Evolutionary conservation across 2,113 vertebrate species (phyloP), one percentile per base, ranked within the genome.

Genomic region (Motacilla tschutschensis): DNA sequence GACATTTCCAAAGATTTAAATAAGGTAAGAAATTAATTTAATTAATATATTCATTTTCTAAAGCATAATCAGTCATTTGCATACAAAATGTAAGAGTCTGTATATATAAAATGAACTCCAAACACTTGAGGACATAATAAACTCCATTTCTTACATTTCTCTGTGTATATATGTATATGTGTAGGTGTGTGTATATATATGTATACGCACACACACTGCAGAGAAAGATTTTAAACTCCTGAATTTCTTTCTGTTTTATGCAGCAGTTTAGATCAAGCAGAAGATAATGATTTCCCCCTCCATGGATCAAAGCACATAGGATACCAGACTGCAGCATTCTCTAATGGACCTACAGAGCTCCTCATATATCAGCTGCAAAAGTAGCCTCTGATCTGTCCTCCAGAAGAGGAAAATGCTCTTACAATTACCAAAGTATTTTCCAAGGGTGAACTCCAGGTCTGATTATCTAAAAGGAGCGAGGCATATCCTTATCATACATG

Each of bases 1-100:
- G 96, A 96, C 95, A 97, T 97, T 97, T 96, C 46, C 31, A 77
- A 92, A 94, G 91, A 95, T 92, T 95, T 93, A 97, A 97, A 95
- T 96, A 93, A 89, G 77, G 88, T 86, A 93, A 95, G 90, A 95
- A 95, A 96, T 92, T 95, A 97, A 93, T 94, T 92, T 95, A 96
- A 97, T 97, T 95, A 96, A 95, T 96, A 95, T 92, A 96, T 73
- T 89, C 92, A 69, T 94, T 95, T 95, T 95, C 84, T 79, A 89
- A 96, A 93, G 50, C 80, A 96, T 95, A 96, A 95, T 92, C 76
- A 96, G 65, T 78, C 75, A 95, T 96, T 97, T 96, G 94, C 95
- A 97, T 96, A 93, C 92, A 95, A 97, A 96, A 94, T 90, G 63
- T 79, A 95, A 93, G 75, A 93, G 71, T 79, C 83, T 95, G 89